Percentiles rank a stretch among this genome's conserved stretches.
These are phyloP conservation scores for Drosophila micromelanica DNA, from an alignment of 1,140 invertebrate genomes.

Conservation along the genomic window DNA sequence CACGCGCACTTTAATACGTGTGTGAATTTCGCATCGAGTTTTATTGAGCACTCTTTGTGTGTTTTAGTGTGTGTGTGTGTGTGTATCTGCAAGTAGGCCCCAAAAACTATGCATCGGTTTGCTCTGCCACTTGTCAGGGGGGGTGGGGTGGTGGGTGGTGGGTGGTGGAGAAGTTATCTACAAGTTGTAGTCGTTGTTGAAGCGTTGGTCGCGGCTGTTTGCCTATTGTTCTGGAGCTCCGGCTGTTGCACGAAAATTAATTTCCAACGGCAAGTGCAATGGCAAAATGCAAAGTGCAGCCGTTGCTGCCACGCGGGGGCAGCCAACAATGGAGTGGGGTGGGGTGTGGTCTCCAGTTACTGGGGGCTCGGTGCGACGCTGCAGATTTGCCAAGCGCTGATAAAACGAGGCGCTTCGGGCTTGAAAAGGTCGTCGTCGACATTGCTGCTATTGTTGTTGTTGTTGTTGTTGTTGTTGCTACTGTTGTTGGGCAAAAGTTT, in stretches of 20 bases:
- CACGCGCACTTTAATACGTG: conserved; percentile 60
- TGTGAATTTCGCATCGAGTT: conserved; percentile 63
- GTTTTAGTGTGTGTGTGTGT: conserved; percentile 21
- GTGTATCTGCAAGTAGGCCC: conserved; percentile 39
- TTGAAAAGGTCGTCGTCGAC: conserved; percentile 71
- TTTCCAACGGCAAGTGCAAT: conserved; percentile 77
- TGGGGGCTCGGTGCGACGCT: conserved; percentile 14
- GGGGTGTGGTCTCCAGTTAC: neutral
- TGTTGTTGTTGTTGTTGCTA: conserved; percentile 9
- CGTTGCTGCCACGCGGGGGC: conserved; percentile 11
- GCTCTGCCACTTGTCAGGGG: conserved; percentile 10
- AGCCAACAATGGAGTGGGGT: neutral
- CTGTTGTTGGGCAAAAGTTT: conserved; percentile 55
- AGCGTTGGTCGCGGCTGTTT: conserved; percentile 61
- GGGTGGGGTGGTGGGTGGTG: neutral
- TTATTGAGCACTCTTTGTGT: conserved; percentile 57
- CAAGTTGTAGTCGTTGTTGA: conserved; percentile 56
- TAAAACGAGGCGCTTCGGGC: conserved; percentile 73
- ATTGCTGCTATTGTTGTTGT: conserved; percentile 30
- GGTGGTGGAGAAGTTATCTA: conserved; percentile 12
- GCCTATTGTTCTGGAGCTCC: conserved; percentile 75
- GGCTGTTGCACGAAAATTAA: conserved; percentile 81
- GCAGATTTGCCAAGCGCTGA: conserved; percentile 73
- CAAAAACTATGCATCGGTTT: conserved; percentile 64
- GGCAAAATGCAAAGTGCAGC: conserved; percentile 59